Evolutionary conservation across 2,888 invertebrate species (phyloP), one percentile per base, ranked within the genome.

Genomic region (Pammene fasciana): DNA sequence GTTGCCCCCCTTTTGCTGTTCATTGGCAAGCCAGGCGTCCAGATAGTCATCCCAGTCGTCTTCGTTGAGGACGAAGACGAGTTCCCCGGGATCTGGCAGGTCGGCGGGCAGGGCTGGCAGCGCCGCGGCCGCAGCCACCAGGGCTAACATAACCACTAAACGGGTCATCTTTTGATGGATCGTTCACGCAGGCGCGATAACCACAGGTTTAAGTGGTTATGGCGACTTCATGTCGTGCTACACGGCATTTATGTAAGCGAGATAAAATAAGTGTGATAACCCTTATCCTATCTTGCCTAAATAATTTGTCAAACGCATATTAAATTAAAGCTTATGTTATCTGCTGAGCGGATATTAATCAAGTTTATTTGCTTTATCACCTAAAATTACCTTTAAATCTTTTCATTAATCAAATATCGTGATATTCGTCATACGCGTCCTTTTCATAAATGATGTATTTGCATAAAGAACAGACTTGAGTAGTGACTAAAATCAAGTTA

Each of bases 1-100:
- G 72, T 86, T 89, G 14, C 68, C 75, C 6, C 59, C 59, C 75
- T 81, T 85, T 1, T 72, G 70, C 72, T 89, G 78, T 75, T 90
- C 86, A 14, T 76, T 70, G 54, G 76, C 86, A 10, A 93, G 81
- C 90, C 90, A 93, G 7, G 75, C 73, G 60, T 92, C 92, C 8
- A 92, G 82, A 67, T 92, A 92, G 68, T 92, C 91, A 73, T 93
- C 92, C 70, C 91, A 93, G 10, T 89, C 88, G 1, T 93, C 90
- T 79, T 93, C 93, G 61, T 80, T 82, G 38, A 92, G 82, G 45
- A 86, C 72, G 57, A 86, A 75, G 1, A 88, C 89, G 26, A 92
- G 74, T 9, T 89, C 78, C 4, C 85, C 83, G 0, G 92, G 93
- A 66, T 89, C 86, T 1, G 87, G 86, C 60, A 78, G 71, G 38